Evolutionary conservation across 2,888 invertebrate species (phyloP), one percentile per base, ranked within the genome.

Genomic region (Ecliptopera silaceata): DNA sequence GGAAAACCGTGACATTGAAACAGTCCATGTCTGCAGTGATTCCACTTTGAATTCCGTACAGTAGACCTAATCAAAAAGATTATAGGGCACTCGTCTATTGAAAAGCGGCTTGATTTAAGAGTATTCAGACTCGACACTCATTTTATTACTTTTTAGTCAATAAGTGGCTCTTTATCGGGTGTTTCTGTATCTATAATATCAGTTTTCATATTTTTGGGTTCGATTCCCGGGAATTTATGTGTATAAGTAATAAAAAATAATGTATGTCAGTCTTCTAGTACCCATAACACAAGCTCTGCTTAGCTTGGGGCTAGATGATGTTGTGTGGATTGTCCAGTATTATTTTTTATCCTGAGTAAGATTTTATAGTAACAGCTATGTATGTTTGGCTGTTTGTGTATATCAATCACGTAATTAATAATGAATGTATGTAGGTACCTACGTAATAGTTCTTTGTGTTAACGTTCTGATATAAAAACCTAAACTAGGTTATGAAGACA

Each of bases 21-120:
- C 32, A 32, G 32, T 12, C 10, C 3, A 3, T 12, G 10, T 10
- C 29, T 3, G 11, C 26, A 50, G n/a, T n/a, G n/a, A n/a, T 36
- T 20, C 34, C 18, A 20, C 29, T 11, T 20, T 29, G 13, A 20
- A 38, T 38, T 10, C 49, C 45, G 32, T 32, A 31, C 39, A 26
- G 8, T 26, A 46, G 20, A 38, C 20, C 49, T 54, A 58, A 58
- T 58, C 58, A 54, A 50, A 29, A 29, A 50, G 54, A 58, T 58
- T 58, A 50, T 32, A 58, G 54, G 31, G 49, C 32, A 44, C 34
- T 13, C 17, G 17, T 12, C 53, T 29, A 49, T 49, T 53, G 49
- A 58, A 57, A 56, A 53, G 48, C 32, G 22, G 39, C 31, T 48
- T 58, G 41, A 58, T 58, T 53, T 58, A 58, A 57, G 49, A 49